These are phyloP conservation scores for Plestiodon gilberti DNA, from an alignment of 2,113 vertebrate species.

Conservation along the genomic window DNA sequence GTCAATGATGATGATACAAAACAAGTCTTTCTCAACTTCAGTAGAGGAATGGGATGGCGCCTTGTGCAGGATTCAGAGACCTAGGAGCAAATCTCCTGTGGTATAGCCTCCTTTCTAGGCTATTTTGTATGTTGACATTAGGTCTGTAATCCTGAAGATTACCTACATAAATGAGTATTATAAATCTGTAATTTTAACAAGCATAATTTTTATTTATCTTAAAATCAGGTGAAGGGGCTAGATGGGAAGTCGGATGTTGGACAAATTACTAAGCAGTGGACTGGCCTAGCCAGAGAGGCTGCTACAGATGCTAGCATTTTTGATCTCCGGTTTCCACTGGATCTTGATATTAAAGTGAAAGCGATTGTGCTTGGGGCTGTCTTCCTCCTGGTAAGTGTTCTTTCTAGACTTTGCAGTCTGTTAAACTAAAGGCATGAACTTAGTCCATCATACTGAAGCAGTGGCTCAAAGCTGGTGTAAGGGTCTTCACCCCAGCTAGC, in stretches of 20 bases:
- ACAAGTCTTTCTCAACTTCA: no score
- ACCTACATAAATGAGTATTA: no score
- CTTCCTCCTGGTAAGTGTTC: slow-evolving; percentile 94
- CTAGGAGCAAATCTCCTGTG: no score
- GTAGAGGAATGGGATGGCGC: no score
- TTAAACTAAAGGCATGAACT: not conserved
- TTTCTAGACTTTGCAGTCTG: not conserved
- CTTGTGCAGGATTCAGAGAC: no score
- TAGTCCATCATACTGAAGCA: no score
- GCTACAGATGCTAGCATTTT: slow-evolving; percentile 92
- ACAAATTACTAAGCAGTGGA: slow-evolving; percentile 92
- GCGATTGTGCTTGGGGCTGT: slow-evolving; percentile 90
- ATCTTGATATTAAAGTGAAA: slow-evolving; percentile 93
- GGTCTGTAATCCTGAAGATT: no score
- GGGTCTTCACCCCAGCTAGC: not conserved
- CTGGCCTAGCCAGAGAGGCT: slow-evolving; percentile 82
- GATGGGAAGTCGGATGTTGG: slow-evolving; percentile 85
- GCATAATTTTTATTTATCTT: not conserved
- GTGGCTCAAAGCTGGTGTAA: not conserved
- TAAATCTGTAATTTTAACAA: not conserved
- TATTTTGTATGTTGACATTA: no score
- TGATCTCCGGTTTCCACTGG: slow-evolving; percentile 89
- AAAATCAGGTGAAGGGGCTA: slow-evolving; percentile 83
- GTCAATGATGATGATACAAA: no score
- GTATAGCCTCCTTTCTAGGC: no score